phyloP scores from a whole-genome alignment of 2,888 invertebrate genomes.

The Brassicogethes aeneus region DNA sequence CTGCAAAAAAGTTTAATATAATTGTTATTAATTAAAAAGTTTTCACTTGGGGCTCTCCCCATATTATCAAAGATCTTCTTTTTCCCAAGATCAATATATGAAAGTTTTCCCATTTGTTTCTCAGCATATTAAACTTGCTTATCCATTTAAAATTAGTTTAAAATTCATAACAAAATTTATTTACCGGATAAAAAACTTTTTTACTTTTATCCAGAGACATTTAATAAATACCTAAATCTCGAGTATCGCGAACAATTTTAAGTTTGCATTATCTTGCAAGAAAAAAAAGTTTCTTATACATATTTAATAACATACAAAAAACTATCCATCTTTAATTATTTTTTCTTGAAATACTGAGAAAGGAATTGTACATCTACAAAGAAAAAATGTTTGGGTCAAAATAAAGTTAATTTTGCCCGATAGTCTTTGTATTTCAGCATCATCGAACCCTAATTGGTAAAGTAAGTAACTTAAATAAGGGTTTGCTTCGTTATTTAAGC shows the following conservation, averaged over 20 bases:
- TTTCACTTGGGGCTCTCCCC: background rate
- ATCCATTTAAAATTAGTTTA: conserved; percentile 3
- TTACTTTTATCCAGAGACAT: background rate
- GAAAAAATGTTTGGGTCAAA: background rate
- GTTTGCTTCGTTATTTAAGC: conserved; percentile 7
- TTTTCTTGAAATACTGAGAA: too few relatives aligned
- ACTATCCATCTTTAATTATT: too few relatives aligned
- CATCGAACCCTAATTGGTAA: conserved; percentile 13
- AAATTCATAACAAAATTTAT: conserved; percentile 4
- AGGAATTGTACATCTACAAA: background rate
- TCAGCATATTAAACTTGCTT: conserved; percentile 2
- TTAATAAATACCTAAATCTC: background rate
- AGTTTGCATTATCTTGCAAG: too few relatives aligned
- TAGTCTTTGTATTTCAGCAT: conserved; percentile 13
- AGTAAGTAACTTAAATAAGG: conserved; percentile 10
- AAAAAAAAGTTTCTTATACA: too few relatives aligned
- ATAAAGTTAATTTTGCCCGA: conserved; percentile 10
- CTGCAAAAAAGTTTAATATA: background rate
- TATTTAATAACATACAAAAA: too few relatives aligned
- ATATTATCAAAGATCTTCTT: background rate
- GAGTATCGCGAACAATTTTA: too few relatives aligned
- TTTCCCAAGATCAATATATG: conserved; percentile 2
- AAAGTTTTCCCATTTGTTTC: conserved; percentile 3
- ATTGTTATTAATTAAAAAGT: conserved; percentile 3
- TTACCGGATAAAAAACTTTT: conserved; percentile 1